Base-by-base conservation (phyloP, 2,113 vertebrate species). In the Hemibagrus wyckioides region DNA sequence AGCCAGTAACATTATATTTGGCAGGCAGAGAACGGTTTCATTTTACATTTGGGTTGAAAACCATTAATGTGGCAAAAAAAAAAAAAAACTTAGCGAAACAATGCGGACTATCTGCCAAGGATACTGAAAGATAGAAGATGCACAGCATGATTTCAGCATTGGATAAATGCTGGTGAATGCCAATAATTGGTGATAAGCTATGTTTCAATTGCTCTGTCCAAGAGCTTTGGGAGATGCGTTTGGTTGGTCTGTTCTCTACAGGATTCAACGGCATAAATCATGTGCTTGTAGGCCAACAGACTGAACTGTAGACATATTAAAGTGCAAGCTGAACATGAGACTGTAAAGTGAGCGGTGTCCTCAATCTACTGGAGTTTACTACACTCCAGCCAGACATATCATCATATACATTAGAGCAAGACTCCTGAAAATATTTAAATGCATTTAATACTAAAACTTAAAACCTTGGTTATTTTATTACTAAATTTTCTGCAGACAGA, bases 31-130 rank as follows among this genome's bases (percentile, higher is more conserved):
- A 59, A 25, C 9, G 2, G 23, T 73, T 33, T 71, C 41, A 71
- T 84, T 84, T 54, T 71, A 54, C 63, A 71, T 84, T 81, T 81
- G 79, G 56, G 33, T 84, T 56, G 67, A 84, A 84, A 41, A 56
- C 21, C 48, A 39, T 73, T 54, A 71, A 73, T 56, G 52, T 69
- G 63, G 41, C 50, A 52, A 83, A 52, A 39, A 52, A 50, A 50
- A 23, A 1, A 75, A 50, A 28, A 2, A 50, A 48, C 2, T 1
- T 1, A 39, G 39, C 28, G 71, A 75, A 48, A 63, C 36, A 48
- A 83, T 83, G 81, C 59, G 48, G 30, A 82, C 50, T 23, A 65
- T 13, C 30, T 48, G 82, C 82, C 59, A 65, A 83, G 59, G 17
- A 83, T 36, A 33, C 63, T 36, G 63, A 50, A 69, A 69, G 30